These are phyloP conservation scores for Dicyrtomina minuta DNA, from an alignment of 2,888 invertebrate genomes.

Conservation along the genomic window DNA sequence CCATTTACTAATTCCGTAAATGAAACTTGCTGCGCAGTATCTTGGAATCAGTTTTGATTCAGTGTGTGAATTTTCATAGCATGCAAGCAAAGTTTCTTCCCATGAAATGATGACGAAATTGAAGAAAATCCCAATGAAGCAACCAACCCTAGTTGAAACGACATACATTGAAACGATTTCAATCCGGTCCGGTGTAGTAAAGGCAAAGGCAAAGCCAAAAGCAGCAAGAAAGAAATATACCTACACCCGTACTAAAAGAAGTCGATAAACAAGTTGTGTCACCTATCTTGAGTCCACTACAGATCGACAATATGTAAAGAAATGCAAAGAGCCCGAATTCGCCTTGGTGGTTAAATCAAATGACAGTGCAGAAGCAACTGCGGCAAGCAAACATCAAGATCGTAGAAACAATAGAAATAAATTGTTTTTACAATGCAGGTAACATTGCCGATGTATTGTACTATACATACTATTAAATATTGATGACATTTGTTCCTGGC, in stretches of 20 bases:
- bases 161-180: conserved; percentile 18
- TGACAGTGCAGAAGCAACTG: conserved; percentile 3
- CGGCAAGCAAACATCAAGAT: not conserved
- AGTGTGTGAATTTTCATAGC: conserved; percentile 54
- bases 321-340: conserved; percentile 88
- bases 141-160: conserved; percentile 19
- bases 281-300: conserved; percentile 91
- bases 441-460: no score
- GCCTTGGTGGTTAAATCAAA: conserved; percentile 67
- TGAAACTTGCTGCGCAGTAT: no score
- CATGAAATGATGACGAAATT: conserved; percentile 89
- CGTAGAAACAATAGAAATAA: conserved; percentile 40
- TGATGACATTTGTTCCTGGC: no score
- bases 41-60: no score
- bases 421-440: conserved; percentile 47
- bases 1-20: no score
- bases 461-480: no score
- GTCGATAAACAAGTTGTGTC: conserved; percentile 66
- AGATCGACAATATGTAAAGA: conserved; percentile 89
- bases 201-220: conserved; percentile 12
- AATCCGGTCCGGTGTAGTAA: no score
- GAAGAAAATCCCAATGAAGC: conserved; percentile 67
- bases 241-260: conserved; percentile 46
- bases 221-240: no score
- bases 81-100: conserved; percentile 88